Base-by-base conservation (phyloP, 2,888 invertebrate species). In the Chloroclystis v-ata region DNA sequence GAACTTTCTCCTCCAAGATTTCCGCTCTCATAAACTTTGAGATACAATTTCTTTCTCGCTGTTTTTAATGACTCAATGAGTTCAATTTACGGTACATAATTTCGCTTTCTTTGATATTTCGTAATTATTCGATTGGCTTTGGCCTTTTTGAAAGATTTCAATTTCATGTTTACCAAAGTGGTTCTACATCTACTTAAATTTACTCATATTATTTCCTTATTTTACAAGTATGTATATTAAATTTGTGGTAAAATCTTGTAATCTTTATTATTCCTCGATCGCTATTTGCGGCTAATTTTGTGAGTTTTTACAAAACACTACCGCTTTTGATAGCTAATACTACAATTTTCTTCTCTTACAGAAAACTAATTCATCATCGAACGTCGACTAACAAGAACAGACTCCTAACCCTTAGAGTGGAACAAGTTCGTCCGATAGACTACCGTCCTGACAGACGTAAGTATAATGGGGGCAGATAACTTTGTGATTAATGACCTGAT, bases 1-100 rank as follows among this genome's bases (percentile, higher is more conserved):
- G 59, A 66, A 71, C 66, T 67, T 72, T 66, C 56, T 57, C 68
- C 64, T 72, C 65, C 47, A 60, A 58, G 61, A 68, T 69, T 56
- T 60, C 61, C 62, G 48, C 54, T 49, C 33, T 40, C 42, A 48
- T 50, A 50, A 55, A 55, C 44, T 49, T 52, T 45, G 43, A 37
- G 45, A 38, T 35, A 29, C 44, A 32, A 51, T 53, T 52, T 58
- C 43, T 52, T 51, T 47, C 28, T 43, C 40, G 28, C 49, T 37
- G 41, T 32, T 33, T 28, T 42, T 37, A 41, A 29, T 33, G 37
- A 42, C 28, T 28, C 49, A 33, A 45, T 45, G 32, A 37, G 12
- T 38, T 40, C 37, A 37, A 7, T 13, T 28, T 12, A 20, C 2
- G 16, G 39, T 29, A 7, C 28, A 16, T 40, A 29, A 40, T 35